Evolutionary conservation across 2,797 vertebrate genomes (phyloP).

Genomic region (Hemibagrus guttatus): DNA sequence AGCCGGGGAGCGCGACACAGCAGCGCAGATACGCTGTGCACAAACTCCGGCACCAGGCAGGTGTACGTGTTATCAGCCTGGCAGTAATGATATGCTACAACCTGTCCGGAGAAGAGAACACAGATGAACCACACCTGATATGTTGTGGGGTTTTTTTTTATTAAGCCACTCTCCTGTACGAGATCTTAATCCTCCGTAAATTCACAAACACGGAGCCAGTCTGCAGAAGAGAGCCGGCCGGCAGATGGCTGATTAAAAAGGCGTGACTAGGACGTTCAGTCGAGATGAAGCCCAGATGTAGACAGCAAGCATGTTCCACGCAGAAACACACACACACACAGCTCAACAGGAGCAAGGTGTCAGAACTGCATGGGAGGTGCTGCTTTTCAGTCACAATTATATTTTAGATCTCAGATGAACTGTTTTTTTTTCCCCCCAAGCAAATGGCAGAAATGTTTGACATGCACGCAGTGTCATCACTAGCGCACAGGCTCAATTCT

Average conservation of each 20-base stretch:
- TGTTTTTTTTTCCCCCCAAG: background rate
- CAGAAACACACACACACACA: constrained; percentile 6
- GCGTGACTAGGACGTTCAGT: constrained; percentile 54
- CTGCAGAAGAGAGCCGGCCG: constrained; percentile 42
- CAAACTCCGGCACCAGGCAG: constrained; percentile 95
- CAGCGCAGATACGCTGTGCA: constrained; percentile 94
- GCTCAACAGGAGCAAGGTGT: constrained; percentile 31
- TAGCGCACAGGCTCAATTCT: constrained; percentile 3
- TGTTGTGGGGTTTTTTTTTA: background rate
- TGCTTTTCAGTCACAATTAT: constrained; percentile 39
- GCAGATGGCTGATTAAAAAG: constrained; percentile 64
- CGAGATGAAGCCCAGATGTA: constrained; percentile 51
- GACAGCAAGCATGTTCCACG: constrained; percentile 38
- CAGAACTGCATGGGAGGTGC: constrained; percentile 45
- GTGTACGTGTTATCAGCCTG: constrained; percentile 99
- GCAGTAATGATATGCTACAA: constrained; percentile 97
- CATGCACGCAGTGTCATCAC: constrained; percentile 15
- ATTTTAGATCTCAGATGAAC: constrained; percentile 17
- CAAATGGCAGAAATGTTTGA: constrained; percentile 27
- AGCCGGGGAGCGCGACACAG: constrained; percentile 88
- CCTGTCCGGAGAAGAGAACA: constrained; percentile 69
- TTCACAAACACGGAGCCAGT: constrained; percentile 24
- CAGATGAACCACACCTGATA: background rate
- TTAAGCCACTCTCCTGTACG: background rate
- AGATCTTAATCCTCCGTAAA: constrained; percentile 28